phyloP scores from a whole-genome alignment of 2,113 vertebrate species.

The Bubo blakistoni region DNA sequence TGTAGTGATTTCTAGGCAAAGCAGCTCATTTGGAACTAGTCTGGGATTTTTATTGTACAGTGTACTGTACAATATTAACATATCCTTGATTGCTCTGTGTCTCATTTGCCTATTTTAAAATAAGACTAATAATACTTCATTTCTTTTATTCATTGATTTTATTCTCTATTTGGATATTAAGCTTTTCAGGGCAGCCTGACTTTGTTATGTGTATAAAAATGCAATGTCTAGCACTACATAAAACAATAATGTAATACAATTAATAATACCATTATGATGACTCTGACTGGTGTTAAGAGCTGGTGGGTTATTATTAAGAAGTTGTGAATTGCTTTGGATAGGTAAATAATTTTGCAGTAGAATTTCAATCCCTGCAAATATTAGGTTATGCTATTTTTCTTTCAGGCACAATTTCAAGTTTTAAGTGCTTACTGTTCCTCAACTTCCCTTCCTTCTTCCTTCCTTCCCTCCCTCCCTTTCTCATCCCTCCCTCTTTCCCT shows the following conservation, averaged over 20 bases:
- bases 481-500: slow-evolving; percentile 23
- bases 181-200: background rate
- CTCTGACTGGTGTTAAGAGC: background rate
- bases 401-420: background rate
- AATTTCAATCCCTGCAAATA: background rate
- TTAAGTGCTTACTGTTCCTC: background rate
- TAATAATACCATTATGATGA: background rate
- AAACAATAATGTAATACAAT: background rate
- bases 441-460: background rate
- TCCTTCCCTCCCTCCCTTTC: background rate
- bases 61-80: background rate
- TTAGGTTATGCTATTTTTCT: background rate
- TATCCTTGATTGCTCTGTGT: background rate
- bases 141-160: background rate
- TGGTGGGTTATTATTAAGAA: background rate
- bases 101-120: background rate
- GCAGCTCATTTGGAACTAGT: background rate
- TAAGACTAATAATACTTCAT: background rate
- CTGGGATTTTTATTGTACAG: background rate
- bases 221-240: background rate
- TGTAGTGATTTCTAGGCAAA: background rate
- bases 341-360: background rate
- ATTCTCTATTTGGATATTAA: background rate
- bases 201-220: background rate
- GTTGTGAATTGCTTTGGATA: background rate